Percentiles rank a stretch among this genome's conserved stretches.
These are phyloP conservation scores for Emydura subglobosa DNA, from an alignment of 2,113 vertebrate genomes.

Conservation along the genomic window DNA sequence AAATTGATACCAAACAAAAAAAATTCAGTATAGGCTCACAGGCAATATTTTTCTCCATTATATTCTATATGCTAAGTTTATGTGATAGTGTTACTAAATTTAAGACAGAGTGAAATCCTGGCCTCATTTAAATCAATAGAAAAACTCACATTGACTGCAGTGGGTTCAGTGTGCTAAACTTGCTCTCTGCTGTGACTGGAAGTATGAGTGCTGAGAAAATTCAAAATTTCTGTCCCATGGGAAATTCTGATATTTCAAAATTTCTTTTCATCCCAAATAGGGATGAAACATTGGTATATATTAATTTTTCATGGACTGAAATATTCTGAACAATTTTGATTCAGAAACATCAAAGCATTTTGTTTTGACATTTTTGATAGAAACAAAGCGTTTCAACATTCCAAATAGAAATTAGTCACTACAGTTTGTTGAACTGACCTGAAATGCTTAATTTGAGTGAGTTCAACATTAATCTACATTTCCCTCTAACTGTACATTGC, in stretches of 20 bases:
- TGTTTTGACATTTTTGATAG: neutral
- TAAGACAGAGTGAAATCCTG: neutral
- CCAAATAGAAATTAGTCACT: neutral
- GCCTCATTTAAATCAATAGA: neutral
- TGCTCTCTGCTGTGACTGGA: neutral
- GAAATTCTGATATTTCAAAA: neutral
- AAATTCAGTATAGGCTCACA: neutral
- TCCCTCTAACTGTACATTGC: neutral
- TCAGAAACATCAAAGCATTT: neutral
- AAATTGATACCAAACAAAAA: neutral
- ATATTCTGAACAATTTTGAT: neutral
- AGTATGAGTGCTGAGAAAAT: neutral
- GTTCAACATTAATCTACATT: neutral
- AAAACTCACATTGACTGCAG: neutral
- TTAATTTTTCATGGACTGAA: neutral
- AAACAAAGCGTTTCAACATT: neutral
- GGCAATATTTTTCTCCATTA: neutral
- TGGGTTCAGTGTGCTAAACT: neutral
- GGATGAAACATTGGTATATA: neutral
- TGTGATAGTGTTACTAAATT: neutral
- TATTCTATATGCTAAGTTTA: neutral
- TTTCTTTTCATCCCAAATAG: rapidly evolving
- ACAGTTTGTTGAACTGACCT: neutral
- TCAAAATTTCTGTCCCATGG: neutral
- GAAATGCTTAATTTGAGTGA: neutral